phyloP scores from a whole-genome alignment of 2,113 vertebrate species.

The Polypterus senegalus region DNA sequence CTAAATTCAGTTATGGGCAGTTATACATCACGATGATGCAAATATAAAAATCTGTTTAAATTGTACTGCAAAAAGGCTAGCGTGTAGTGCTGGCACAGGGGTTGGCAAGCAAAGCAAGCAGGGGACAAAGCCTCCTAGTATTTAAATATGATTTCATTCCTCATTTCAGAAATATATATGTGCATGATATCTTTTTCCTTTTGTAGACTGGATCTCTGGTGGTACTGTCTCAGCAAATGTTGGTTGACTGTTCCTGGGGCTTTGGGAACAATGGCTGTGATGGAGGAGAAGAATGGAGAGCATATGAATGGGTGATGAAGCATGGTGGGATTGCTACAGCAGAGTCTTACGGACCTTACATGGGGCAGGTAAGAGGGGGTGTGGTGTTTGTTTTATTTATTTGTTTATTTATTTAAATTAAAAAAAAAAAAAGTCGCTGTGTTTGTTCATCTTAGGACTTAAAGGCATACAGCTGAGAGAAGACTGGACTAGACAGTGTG shows the following conservation, averaged over 20 bases:
- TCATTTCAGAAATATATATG: neutral
- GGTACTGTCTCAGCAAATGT: slow-evolving; percentile 63
- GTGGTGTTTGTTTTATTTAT: neutral
- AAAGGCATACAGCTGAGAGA: too few relatives aligned
- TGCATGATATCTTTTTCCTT: neutral
- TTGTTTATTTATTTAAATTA: too few relatives aligned
- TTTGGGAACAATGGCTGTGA: slow-evolving; percentile 67
- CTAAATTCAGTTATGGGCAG: too few relatives aligned
- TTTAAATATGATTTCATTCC: neutral
- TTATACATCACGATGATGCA: too few relatives aligned
- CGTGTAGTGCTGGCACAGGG: too few relatives aligned
- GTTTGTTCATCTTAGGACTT: too few relatives aligned
- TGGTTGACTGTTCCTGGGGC: slow-evolving; percentile 68
- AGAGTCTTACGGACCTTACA: slow-evolving; percentile 54
- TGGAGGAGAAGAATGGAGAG: slow-evolving; percentile 60
- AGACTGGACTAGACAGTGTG: too few relatives aligned
- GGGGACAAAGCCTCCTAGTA: too few relatives aligned
- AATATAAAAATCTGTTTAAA: too few relatives aligned
- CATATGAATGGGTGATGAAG: slow-evolving; percentile 64
- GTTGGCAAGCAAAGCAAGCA: too few relatives aligned
- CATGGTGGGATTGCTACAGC: slow-evolving; percentile 61
- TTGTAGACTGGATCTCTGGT: slow-evolving; percentile 47
- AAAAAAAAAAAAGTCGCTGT: too few relatives aligned
- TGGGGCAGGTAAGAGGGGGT: slow-evolving; percentile 47
- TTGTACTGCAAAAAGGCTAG: too few relatives aligned